phyloP scores from a whole-genome alignment of 2,113 vertebrate genomes.

The Percopsis transmontana region DNA sequence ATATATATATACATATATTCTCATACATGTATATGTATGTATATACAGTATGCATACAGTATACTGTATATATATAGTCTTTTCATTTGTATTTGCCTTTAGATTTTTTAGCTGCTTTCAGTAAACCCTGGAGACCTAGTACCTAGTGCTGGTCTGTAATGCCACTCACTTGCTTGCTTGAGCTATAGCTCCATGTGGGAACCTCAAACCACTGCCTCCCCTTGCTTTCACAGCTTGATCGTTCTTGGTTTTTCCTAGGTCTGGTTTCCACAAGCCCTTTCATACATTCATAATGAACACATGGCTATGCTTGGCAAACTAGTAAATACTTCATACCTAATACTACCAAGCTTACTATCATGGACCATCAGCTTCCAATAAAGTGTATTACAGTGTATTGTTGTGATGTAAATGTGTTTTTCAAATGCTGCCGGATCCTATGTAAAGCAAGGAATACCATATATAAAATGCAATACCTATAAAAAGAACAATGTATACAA shows the following conservation, averaged over 20 bases:
- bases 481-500: too few relatives aligned
- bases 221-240: slow-evolving; percentile 20
- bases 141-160: too few relatives aligned
- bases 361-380: slow-evolving; percentile 13
- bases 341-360: background rate
- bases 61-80: too few relatives aligned
- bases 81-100: too few relatives aligned
- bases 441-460: too few relatives aligned
- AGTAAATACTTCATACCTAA: slow-evolving; percentile 40
- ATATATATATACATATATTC: too few relatives aligned
- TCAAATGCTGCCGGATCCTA: background rate
- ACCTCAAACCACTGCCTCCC: slow-evolving; percentile 38
- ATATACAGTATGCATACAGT: too few relatives aligned
- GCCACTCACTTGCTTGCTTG: too few relatives aligned
- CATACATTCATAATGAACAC: slow-evolving; percentile 50
- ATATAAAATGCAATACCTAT: too few relatives aligned
- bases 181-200: slow-evolving; percentile 1
- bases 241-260: slow-evolving; percentile 13
- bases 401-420: background rate
- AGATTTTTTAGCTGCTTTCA: too few relatives aligned
- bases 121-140: too few relatives aligned
- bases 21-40: too few relatives aligned
- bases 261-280: slow-evolving; percentile 49
- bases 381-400: slow-evolving; percentile 6
- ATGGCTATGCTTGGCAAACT: slow-evolving; percentile 53